Evolutionary conservation across 2,113 vertebrate genomes (phyloP).

Genomic region (Phalacrocorax brasilianus): DNA sequence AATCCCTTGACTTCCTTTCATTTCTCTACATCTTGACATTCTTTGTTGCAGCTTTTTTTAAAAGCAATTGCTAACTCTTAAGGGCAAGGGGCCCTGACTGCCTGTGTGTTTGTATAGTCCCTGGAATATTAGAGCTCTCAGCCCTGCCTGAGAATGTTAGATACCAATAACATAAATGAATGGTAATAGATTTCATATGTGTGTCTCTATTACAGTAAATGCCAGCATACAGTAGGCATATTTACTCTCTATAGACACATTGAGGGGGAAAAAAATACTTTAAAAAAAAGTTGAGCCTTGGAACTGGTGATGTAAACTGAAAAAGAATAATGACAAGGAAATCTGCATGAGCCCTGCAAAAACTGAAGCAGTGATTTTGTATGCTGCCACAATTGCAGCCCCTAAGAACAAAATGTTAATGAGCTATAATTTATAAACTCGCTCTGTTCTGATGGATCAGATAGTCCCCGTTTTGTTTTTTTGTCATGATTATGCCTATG

Average conservation of each 20-base stretch:
- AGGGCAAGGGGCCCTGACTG: background rate
- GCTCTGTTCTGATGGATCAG: conserved; percentile 4
- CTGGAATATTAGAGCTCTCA: background rate
- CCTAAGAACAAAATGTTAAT: conserved; percentile 39
- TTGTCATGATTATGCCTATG: background rate
- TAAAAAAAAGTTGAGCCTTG: background rate
- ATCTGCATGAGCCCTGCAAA: background rate
- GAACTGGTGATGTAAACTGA: background rate
- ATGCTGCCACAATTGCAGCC: background rate
- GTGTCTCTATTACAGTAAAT: background rate
- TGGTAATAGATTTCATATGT: background rate
- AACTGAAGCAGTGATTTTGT: background rate
- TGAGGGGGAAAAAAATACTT: background rate
- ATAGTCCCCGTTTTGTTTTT: conserved; percentile 18
- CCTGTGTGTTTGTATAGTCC: background rate
- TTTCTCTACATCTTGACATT: background rate
- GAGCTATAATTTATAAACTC: conserved; percentile 11
- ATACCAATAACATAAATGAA: background rate
- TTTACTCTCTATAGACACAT: background rate
- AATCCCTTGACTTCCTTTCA: background rate
- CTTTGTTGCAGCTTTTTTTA: background rate
- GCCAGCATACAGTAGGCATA: background rate
- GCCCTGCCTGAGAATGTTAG: background rate
- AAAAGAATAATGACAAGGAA: background rate
- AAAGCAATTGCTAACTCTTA: background rate